phyloP scores from a whole-genome alignment of 2,888 invertebrate genomes.

The Sinelater perroti region DNA sequence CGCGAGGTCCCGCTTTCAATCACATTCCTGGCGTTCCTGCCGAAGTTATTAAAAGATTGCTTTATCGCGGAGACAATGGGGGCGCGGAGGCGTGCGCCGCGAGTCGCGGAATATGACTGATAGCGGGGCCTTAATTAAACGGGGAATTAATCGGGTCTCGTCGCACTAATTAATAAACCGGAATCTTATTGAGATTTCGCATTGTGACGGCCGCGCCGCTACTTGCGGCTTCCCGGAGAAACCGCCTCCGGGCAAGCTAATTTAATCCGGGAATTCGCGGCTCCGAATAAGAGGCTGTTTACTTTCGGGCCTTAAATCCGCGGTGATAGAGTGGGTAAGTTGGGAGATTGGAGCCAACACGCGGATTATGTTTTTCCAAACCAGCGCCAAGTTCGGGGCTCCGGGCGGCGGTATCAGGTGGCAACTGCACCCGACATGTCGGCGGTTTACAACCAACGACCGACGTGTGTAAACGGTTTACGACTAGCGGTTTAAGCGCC shows the following conservation, averaged over 20 bases:
- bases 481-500: slow-evolving; percentile 53
- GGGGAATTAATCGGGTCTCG: slow-evolving; percentile 55
- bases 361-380: background rate
- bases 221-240: slow-evolving; percentile 36
- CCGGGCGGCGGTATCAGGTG: slow-evolving; percentile 48
- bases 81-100: slow-evolving; percentile 39
- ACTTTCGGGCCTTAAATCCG: background rate
- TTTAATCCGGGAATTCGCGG: slow-evolving; percentile 28
- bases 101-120: slow-evolving; percentile 54
- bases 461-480: slow-evolving; percentile 41
- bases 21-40: slow-evolving; percentile 52
- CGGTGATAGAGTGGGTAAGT: background rate
- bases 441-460: slow-evolving; percentile 56
- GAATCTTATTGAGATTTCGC: slow-evolving; percentile 47
- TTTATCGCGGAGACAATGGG: slow-evolving; percentile 56
- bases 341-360: too few relatives aligned
- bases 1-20: slow-evolving; percentile 46
- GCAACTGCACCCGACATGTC: slow-evolving; percentile 49
- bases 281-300: slow-evolving; percentile 3
- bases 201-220: slow-evolving; percentile 32
- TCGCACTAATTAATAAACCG: slow-evolving; percentile 57
- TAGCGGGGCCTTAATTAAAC: slow-evolving; percentile 56
- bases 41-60: slow-evolving; percentile 58
- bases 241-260: slow-evolving; percentile 25
- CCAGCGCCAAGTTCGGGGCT: background rate